phyloP scores from a whole-genome alignment of 2,888 invertebrate species.

The Scaeva pyrastri region DNA sequence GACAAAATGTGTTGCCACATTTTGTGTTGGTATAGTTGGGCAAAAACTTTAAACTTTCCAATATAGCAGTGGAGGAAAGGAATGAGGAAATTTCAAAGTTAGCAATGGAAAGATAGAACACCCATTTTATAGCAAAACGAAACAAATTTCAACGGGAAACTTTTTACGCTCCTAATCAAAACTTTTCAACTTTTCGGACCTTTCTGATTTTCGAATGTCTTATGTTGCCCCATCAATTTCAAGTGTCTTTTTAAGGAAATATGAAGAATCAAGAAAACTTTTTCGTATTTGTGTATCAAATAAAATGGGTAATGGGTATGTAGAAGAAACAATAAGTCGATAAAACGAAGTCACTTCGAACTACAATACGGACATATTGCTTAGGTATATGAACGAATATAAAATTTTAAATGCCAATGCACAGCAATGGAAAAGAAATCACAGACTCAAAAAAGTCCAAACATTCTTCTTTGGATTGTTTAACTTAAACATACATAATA shows the following conservation, averaged over 20 bases:
- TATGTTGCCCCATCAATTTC: slow-evolving; percentile 23
- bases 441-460: no score
- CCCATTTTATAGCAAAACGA: not conserved
- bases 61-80: not conserved
- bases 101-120: not conserved
- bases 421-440: no score
- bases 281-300: not conserved
- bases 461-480: no score
- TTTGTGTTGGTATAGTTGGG: not conserved
- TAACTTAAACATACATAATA: no score
- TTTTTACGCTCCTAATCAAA: slow-evolving; percentile 33
- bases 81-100: not conserved
- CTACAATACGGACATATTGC: not conserved
- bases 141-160: slow-evolving; percentile 20
- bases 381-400: not conserved
- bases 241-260: not conserved
- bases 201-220: slow-evolving; percentile 22
- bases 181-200: slow-evolving; percentile 25
- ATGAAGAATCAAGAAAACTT: not conserved
- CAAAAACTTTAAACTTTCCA: slow-evolving; percentile 32
- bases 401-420: not conserved
- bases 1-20: slow-evolving; percentile 40
- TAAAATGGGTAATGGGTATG: not conserved
- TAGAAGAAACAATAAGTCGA: not conserved
- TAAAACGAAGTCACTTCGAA: not conserved